Conservation (phyloP, 2,113 vertebrate species). For the Neofelis nebulosa region DNA sequence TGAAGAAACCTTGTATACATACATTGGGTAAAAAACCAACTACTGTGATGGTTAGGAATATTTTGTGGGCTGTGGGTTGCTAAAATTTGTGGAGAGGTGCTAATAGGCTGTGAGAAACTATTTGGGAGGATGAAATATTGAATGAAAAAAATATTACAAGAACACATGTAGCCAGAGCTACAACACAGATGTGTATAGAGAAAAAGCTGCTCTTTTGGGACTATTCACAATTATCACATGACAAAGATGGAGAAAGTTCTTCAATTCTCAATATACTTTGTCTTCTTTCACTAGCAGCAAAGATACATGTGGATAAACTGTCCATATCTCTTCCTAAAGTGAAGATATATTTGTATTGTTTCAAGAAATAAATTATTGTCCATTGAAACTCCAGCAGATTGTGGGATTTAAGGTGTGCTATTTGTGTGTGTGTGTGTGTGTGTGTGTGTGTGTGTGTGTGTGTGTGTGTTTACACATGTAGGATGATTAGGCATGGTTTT, state of each 20-base stretch:
- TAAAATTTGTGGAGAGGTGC: constrained; percentile 23
- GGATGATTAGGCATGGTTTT: neutral
- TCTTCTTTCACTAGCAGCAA: constrained; percentile 22
- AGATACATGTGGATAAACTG: neutral
- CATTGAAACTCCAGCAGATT: constrained; percentile 27
- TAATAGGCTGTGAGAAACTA: constrained; percentile 51
- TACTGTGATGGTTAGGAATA: neutral
- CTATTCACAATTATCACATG: neutral
- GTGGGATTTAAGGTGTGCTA: neutral
- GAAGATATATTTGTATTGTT: constrained; percentile 54
- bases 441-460: neutral
- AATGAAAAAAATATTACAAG: neutral
- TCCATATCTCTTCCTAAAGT: constrained; percentile 32
- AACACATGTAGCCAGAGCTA: constrained; percentile 17
- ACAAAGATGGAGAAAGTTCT: neutral
- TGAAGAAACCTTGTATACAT: neutral
- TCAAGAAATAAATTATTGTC: constrained; percentile 37
- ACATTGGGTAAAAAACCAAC: neutral
- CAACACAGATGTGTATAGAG: neutral
- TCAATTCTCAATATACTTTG: constrained; percentile 33
- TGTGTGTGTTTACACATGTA: neutral
- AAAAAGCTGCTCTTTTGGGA: neutral
- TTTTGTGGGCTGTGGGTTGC: neutral
- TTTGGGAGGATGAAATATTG: constrained; percentile 19
- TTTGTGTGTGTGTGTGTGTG: neutral